Base-by-base conservation (phyloP, 92 coral and sea anemone species). In the Zoanthus gigantus region DNA sequence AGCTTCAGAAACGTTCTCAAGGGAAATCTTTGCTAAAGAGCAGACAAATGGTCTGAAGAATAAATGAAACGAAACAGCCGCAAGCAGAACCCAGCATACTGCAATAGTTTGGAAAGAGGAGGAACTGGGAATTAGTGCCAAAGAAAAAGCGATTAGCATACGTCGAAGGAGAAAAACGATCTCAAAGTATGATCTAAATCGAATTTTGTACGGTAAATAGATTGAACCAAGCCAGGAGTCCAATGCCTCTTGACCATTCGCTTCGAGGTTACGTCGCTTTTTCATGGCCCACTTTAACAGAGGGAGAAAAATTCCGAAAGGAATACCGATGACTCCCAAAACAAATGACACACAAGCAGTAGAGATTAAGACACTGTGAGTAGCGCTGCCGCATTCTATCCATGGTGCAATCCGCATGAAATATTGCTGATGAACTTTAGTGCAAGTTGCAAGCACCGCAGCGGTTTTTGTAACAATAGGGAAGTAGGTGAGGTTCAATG, bases 71-170 rank as follows among this genome's bases (percentile, higher is more conserved):
- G 88, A 74, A 75, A 92, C 61, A 9, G 91, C 87, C 0, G 82
- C 79, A 34, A 83, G 61, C 31, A 87, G 47, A 28, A 92, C 89
- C 7, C 85, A 31, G 52, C 93, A 87, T 28, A 92, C 90, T 5
- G 93, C 88, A 10, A 83, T 76, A 6, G 93, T 91, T 82, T 92
- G 98, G 86, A 88, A 82, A 16, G 92, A 86, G 44, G 92, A 85
- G 6, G 90, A 76, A 69, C 83, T 72, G 16, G 91, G 91, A 42
- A 92, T 80, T 58, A 94, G 72, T 37, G 98, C 84, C 18, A 94
- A 82, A 50, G 88, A 86, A 28, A 78, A 85, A 3, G 98, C 98
- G 14, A 94, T 85, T 15, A 92, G 47, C 82, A 94, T 86, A 61
- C 94, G 94, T 37, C 95, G 54, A 5, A 65, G 65, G 17, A 94